Base-by-base conservation (phyloP, 2,113 vertebrate genomes). In the Grantiella picta region DNA sequence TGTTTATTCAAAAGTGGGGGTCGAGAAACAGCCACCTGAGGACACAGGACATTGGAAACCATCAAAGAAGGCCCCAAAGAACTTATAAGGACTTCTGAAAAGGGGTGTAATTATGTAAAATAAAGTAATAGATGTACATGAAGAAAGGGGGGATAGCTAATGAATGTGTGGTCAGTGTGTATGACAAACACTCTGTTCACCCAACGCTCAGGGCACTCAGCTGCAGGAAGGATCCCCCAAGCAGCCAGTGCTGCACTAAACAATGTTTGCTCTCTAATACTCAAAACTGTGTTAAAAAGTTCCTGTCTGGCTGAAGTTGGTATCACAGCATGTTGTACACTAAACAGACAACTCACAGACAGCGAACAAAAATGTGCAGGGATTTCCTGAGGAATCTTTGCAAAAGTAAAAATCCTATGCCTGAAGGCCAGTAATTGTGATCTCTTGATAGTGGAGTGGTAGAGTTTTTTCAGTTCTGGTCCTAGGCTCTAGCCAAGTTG, bases 301-400 rank as follows among this genome's bases (percentile, higher is more conserved):
- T 76, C 25, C 33, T 12, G 0, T 31, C 31, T 44, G 21, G 53
- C 44, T 44, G 44, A 15, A 16, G 5, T 40, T 0, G 0, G 12
- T 49, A 16, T 40, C 12, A 3, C 31, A 17, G 13, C 36, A 35
- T 11, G 33, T 12, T 59, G 40, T 27, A 65, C 10, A 27, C 7
- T 42, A 45, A 76, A 10, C 1, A 4, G 12, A 18, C 22, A 64
- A 16, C 25, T 73, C 13, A 28, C 3, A 49, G 52, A 28, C 11
- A 76, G 13, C 36, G 15, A 44, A 29, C 64, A 44, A 68, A 68
- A 59, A 36, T 49, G 12, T 57, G 7, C 7, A 23, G 24, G 9
- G 2, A 15, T 72, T 12, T 64, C 25, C 35, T 40, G 42, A 76
- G 33, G 11, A 77, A 35, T 22, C 24, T 52, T 77, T 68, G 5